Base-by-base conservation (phyloP, 1,140 invertebrate genomes). In the Rhagoletis pomonella region DNA sequence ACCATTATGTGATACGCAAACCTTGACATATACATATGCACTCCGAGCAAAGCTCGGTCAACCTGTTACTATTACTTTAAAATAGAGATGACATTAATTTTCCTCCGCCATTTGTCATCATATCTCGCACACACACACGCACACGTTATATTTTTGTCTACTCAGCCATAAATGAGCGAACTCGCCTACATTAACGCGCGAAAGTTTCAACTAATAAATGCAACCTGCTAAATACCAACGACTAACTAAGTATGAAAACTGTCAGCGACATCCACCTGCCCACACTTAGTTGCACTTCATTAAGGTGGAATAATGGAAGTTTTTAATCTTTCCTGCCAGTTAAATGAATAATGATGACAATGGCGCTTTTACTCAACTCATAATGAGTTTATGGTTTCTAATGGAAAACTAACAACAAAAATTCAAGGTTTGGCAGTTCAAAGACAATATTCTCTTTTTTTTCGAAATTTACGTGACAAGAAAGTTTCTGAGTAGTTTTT, bases 311-410 rank as follows among this genome's bases (percentile, higher is more conserved):
- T 10, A 55, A 55, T 14, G 42, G 17, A 4, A 17, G 39, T 44
- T 42, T 47, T 47, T 17, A 73, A 39, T 73, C 39, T 44, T 44
- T 9, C 44, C 39, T 73, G 67, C 12, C 67, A 73, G 67, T 73
- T 73, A 42, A 73, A 73, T 73, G 67, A 73, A 73, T 73, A 47
- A n/a, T 73, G 67, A 73, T 73, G 39, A 73, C 67, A 73, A 44
- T 4, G 42, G 42, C 67, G 67, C 42, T 73, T 73, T 47, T 14
- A 73, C 39, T 73, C 39, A 73, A 12, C 42, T 47, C 67, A 73
- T 73, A 73, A 73, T 73, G 67, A 73, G 42, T 73, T 73, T 47
- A 73, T 44, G 67, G 10, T 73, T 17, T 3, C 17, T 42, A 73
- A 47, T 73, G 42, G 39, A 47, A 73, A 73, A 73, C 42, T 73